Percentiles rank a stretch among this genome's conserved stretches.
Evolutionary conservation across 2,113 vertebrate species (phyloP).

Genomic region (Oryzias celebensis): DNA sequence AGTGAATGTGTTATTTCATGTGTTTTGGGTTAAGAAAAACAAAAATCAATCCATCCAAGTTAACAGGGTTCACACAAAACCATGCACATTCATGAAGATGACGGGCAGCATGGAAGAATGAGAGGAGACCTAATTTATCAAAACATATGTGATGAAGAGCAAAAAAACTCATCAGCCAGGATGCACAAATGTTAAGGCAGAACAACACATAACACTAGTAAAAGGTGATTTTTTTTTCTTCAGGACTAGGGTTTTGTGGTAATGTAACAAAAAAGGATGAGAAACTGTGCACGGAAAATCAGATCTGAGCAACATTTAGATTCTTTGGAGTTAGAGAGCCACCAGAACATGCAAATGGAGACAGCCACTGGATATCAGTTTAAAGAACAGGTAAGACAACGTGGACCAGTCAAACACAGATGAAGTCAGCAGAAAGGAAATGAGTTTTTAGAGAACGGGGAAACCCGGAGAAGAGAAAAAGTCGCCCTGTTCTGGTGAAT

Average conservation of each 20-base stretch:
- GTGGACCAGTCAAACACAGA: conserved; percentile 46
- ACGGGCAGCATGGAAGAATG: conserved; percentile 3
- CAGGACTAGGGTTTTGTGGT: too few relatives aligned
- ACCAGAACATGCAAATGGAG: conserved; percentile 50
- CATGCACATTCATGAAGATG: conserved; percentile 67
- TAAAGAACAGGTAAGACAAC: conserved; percentile 28
- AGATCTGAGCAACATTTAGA: conserved; percentile 45
- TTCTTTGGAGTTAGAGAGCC: conserved; percentile 17
- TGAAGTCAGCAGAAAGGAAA: conserved; percentile 56
- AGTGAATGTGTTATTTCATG: conserved; percentile 67
- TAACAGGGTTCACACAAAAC: conserved; percentile 64
- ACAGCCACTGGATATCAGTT: conserved; percentile 46
- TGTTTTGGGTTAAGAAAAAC: conserved; percentile 69
- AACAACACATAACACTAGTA: conserved; percentile 53
- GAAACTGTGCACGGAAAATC: too few relatives aligned
- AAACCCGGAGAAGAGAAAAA: conserved; percentile 45
- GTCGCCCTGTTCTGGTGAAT: conserved; percentile 38
- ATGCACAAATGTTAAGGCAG: conserved; percentile 42
- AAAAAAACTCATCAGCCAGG: conserved; percentile 29
- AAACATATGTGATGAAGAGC: conserved; percentile 49
- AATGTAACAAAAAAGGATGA: too few relatives aligned
- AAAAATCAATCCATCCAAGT: conserved; percentile 73
- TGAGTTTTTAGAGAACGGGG: conserved; percentile 68
- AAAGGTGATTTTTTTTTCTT: conserved; percentile 7
- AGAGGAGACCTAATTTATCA: conserved; percentile 34